Evolutionary conservation across 2,888 invertebrate genomes (phyloP), one percentile per base, ranked within the genome.

Genomic region (Malthinus seriepunctatus): DNA sequence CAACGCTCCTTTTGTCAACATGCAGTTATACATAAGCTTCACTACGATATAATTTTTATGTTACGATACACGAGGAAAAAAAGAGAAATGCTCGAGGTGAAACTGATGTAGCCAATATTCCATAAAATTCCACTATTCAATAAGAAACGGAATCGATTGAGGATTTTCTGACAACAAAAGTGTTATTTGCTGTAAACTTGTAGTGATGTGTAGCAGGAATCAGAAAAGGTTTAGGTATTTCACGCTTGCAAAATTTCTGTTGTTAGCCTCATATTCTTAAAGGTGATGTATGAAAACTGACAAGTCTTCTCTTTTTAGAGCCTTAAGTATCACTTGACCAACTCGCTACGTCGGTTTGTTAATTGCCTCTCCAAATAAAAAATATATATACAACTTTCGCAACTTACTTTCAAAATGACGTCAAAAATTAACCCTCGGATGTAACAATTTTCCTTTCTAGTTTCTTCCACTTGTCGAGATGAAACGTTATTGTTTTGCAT

Each of bases 141-240:
- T 61, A 61, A 61, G 57, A 52, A 61, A 61, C 54, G 47, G 57
- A 57, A 61, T 50, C 61, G 57, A 54, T 61, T 57, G 51, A 51
- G 54, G 61, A 61, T 54, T 56, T 56, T 61, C 61, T 51, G 61
- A 57, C 61, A 61, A 61, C 61, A 61, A 61, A 61, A 57, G 61
- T 55, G 53, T 61, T 61, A 61, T 61, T 57, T 57, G 57, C 57
- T 61, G 57, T 61, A 61, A 60, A 61, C 61, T 61, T 61, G 61
- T 61, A 61, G 61, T 55, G 55, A 61, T 61, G 61, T 61, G 61
- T 61, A 57, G 51, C 53, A 51, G 61, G 54, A 53, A 61, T 61
- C 56, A 61, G 57, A 57, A 57, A 60, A 60, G 60, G 53, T 56
- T 60, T 56, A 56, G 60, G 46, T 53, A 60, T 56, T 60, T 60